phyloP scores from a whole-genome alignment of 2,113 vertebrate genomes.

The Ia io region DNA sequence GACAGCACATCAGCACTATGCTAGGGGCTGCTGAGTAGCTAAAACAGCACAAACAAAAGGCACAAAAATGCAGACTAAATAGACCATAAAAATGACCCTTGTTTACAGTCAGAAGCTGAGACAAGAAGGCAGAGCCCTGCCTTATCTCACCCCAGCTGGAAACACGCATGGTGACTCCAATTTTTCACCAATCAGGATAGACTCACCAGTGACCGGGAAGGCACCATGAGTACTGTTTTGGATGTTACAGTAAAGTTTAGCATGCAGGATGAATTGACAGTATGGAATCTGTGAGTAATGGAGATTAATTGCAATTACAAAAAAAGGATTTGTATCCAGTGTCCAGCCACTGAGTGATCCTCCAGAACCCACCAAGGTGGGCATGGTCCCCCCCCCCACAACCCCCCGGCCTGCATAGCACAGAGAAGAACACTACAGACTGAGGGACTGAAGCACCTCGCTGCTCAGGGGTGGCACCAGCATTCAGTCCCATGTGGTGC shows the following conservation, averaged over 20 bases:
- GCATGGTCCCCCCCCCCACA: background rate
- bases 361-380: background rate
- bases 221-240: too few relatives aligned
- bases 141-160: background rate
- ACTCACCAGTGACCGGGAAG: background rate
- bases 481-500: background rate
- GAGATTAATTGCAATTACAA: too few relatives aligned
- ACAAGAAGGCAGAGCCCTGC: background rate
- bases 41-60: background rate
- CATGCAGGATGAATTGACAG: background rate
- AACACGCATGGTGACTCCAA: rapidly evolving
- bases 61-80: background rate
- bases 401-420: too few relatives aligned
- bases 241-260: background rate
- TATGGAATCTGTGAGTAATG: background rate
- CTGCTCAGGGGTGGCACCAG: background rate
- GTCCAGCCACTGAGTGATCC: background rate
- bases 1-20: background rate
- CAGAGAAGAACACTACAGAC: background rate
- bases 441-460: rapidly evolving
- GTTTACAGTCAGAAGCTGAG: background rate
- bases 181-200: too few relatives aligned
- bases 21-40: background rate
- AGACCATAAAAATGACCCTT: too few relatives aligned
- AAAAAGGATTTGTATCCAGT: background rate